These are phyloP conservation scores for Hypotaenidia okinawae DNA, from an alignment of 2,797 vertebrate species.

Conservation along the genomic window DNA sequence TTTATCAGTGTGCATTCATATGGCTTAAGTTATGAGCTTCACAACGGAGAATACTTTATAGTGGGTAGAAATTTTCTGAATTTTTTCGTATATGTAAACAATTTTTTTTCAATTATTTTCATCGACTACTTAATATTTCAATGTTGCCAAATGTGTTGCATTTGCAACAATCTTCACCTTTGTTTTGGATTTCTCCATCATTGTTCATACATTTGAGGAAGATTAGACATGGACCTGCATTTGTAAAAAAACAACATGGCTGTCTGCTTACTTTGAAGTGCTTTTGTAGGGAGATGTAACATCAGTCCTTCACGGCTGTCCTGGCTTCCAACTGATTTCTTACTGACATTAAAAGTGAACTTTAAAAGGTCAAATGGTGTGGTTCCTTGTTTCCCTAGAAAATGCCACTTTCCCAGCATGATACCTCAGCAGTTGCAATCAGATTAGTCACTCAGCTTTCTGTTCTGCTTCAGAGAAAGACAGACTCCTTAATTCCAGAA, in stretches of 20 bases:
- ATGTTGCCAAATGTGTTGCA: not conserved
- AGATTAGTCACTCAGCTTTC: not conserved
- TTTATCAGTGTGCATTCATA: not conserved
- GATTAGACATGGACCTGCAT: too few relatives aligned
- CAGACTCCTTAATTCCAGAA: not conserved
- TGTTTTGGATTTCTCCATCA: not conserved
- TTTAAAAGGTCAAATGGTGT: conserved; percentile 32
- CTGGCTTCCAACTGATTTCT: not conserved
- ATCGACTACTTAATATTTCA: not conserved
- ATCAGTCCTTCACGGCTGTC: not conserved
- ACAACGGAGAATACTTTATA: not conserved
- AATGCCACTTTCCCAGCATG: not conserved
- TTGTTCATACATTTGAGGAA: not conserved
- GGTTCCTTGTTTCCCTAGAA: conserved; percentile 28
- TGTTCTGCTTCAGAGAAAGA: not conserved
- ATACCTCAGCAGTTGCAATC: not conserved
- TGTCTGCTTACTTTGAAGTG: not conserved
- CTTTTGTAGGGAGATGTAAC: not conserved
- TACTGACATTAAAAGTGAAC: conserved; percentile 2
- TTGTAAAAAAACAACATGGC: not conserved
- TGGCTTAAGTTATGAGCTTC: not conserved
- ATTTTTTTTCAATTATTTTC: not conserved
- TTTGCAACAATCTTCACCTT: not conserved
- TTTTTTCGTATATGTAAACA: not conserved
- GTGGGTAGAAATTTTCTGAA: not conserved